These are phyloP conservation scores for Papilio polytes DNA, from an alignment of 1,140 invertebrate species.

Conservation along the genomic window DNA sequence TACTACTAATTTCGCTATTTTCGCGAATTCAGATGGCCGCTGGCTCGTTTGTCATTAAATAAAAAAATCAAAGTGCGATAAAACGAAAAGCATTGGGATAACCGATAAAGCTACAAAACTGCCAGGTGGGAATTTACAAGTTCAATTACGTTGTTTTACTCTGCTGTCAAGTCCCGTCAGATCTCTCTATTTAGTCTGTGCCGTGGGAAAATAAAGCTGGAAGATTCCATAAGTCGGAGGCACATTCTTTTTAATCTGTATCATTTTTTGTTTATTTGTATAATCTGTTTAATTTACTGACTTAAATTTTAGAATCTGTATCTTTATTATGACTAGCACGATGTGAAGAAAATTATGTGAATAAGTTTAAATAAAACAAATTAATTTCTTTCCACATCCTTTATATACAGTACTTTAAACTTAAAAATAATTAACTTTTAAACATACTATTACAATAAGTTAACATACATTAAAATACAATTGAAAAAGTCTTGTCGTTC, in stretches of 20 bases:
- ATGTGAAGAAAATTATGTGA: neutral
- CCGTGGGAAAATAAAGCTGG: neutral
- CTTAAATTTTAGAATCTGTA: no score
- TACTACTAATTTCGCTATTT: neutral
- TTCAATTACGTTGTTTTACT: conserved; percentile 13
- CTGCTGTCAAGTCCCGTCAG: neutral
- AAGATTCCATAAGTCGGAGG: neutral
- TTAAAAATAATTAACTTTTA: conserved; percentile 81
- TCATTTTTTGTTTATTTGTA: no score
- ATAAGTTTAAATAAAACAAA: conserved; percentile 48
- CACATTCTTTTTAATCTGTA: no score
- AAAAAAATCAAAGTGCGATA: neutral
- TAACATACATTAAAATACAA: conserved; percentile 54
- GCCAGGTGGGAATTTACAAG: neutral
- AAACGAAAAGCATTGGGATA: neutral
- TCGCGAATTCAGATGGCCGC: no score
- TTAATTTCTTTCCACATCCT: conserved; percentile 62
- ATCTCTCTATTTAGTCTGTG: neutral
- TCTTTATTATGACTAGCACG: no score
- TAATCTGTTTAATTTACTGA: no score
- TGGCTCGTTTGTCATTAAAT: no score
- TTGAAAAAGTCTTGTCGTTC: conserved; percentile 20
- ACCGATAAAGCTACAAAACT: neutral
- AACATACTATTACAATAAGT: conserved; percentile 61
- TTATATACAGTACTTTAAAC: conserved; percentile 75